These are phyloP conservation scores for Campopleginae sp. DNA, from an alignment of 2,888 invertebrate genomes.

Conservation along the genomic window DNA sequence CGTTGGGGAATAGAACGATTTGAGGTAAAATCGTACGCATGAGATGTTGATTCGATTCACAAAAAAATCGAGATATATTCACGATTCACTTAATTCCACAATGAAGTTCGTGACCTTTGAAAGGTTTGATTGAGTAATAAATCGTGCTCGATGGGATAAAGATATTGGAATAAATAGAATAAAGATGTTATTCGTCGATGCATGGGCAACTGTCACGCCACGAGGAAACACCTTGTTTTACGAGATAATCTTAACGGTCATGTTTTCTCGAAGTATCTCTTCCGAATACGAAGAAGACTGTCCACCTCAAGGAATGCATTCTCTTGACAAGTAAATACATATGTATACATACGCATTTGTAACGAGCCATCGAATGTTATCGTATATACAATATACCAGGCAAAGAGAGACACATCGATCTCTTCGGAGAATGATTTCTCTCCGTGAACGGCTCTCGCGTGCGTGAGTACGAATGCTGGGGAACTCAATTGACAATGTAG, in stretches of 20 bases:
- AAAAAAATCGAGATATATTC: neutral
- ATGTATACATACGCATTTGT: neutral
- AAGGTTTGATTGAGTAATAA: conserved; percentile 42
- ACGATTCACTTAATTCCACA: neutral
- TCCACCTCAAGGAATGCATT: conserved; percentile 57
- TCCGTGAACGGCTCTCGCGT: conserved; percentile 7
- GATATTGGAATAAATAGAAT: conserved; percentile 47
- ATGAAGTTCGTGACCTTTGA: neutral
- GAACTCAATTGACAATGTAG: conserved; percentile 16
- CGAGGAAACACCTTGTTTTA: conserved; percentile 56
- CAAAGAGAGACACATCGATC: conserved; percentile 32
- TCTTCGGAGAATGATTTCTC: conserved; percentile 41
- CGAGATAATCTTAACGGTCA: conserved; percentile 48
- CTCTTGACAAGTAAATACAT: conserved; percentile 26
- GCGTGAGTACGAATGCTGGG: conserved; percentile 12
- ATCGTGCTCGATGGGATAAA: conserved; percentile 42
- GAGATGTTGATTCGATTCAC: conserved; percentile 53
- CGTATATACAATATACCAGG: conserved; percentile 39
- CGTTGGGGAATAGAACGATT: neutral
- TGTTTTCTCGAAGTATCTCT: conserved; percentile 27
- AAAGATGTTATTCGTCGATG: conserved; percentile 7
- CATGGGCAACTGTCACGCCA: conserved; percentile 10
- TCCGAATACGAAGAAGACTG: conserved; percentile 53
- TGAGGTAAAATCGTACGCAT: conserved; percentile 8
- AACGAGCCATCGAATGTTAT: conserved; percentile 25